Evolutionary conservation across 2,888 invertebrate species (phyloP), one percentile per base, ranked within the genome.

Genomic region (Lepetodrilus schrolli): DNA sequence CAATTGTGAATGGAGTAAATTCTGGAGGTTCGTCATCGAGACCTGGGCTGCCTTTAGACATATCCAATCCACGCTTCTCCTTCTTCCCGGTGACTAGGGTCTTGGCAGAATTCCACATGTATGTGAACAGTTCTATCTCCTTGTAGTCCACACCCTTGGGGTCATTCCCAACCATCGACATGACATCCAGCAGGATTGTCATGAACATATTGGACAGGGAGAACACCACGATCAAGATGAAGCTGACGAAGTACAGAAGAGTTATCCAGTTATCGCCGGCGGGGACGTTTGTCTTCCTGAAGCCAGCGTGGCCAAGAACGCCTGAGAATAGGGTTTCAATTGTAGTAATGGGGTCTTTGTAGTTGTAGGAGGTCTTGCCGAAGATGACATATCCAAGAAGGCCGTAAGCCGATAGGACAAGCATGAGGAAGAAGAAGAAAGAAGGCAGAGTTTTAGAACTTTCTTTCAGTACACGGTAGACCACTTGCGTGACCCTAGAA

Each of bases 191-290:
- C n/a, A 86, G 76, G n/a, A 86, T 79, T 5, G 83, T 80, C 69
- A 85, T 72, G 68, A 85, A 85, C 80, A 84, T 83, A 8, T 83
- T 84, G 49, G 84, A 66, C 10, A 86, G 78, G 34, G 83, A 74
- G 70, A 85, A 85, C 13, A 84, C 83, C 10, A 84, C 78, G 21
- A 82, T 78, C 50, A 84, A 75, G 30, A 84, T 78, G 66, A 82
- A 83, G 0, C 81, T 73, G 70, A 81, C 74, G 74, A 85, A 85
- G 73, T 83, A 86, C 23, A 85, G 76, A 66, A 82, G 81, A n/a
- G 82, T 80, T 73, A 83, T 76, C 34, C 47, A 38, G 5, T n/a
- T 13, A 0, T 82, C 50, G 8, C 80, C 81, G 43, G 78, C 78
- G 0, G 78, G 77, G 4, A 75, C 74, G 10, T 82, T 81, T 17